Base-by-base conservation (phyloP, 1,140 invertebrate species). In the Drosophila melanica region DNA sequence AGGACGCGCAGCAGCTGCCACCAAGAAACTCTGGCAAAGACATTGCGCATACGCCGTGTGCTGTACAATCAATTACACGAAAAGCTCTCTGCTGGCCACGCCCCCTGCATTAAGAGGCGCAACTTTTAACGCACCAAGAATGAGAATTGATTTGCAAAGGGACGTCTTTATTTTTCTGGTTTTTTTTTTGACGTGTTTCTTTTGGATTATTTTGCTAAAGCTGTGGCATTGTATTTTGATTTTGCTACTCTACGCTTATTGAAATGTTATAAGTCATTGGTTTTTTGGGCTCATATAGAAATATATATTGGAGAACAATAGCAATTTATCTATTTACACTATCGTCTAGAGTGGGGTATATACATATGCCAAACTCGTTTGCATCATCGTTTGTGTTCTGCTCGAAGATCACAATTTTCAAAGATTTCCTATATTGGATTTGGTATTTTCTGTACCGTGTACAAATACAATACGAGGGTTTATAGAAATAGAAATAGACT, bases 31-130 rank as follows among this genome's bases (percentile, higher is more conserved):
- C 10, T 37, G 12, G 18, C 10, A 37, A 30, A 4, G 14, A 30
- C 53, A 71, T 71, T 60, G 55, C 42, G 57, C 27, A 76, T 73
- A 62, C 55, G 63, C 47, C 45, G 42, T 64, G 75, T 68, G 47
- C 20, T 63, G 55, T 50, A 78, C 67, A 81, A 78, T 81, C 82
- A 87, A 87, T 87, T 86, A 85, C 75, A 81, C 54, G 53, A 47
- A 59, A 57, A 68, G 73, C 79, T 84, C 64, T 62, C 59, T 53
- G 42, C 57, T 50, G 16, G 57, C 50, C 64, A 75, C 79, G 70
- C 79, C 79, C 27, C 20, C 37, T 48, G 77, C 77, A 84, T 85
- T 78, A 73, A 57, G 70, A 69, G 80, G 80, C 76, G 63, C 65
- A 62, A 69, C 67, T 68, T 79, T 51, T 67, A 47, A 12, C 69